Base-by-base conservation (phyloP, 2,113 vertebrate genomes). In the Corythoichthys intestinalis region DNA sequence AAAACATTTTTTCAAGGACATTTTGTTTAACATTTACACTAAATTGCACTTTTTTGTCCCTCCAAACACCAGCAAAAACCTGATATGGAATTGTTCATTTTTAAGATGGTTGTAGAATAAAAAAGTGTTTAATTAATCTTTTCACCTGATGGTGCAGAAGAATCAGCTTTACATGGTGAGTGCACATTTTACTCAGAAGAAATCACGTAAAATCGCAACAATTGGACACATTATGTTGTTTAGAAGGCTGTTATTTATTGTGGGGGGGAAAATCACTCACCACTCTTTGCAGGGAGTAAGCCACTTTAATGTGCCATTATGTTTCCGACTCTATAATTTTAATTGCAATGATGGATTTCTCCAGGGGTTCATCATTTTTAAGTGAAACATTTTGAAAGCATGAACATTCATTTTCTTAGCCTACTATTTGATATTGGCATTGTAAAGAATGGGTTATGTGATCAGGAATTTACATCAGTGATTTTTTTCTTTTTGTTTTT, bases 231-330 rank as follows among this genome's bases (percentile, higher is more conserved):
- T 56, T n/a, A 2, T 15, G 20, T n/a, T n/a, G 34, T 56, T 34
- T 1, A 12, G 11, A 54, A 10, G 4, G 9, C 9, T 34, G 20
- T 34, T 56, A 56, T 28, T 12, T 28, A 28, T 56, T 34, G 4
- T 56, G 2, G 9, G 20, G 34, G 44, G 11, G 6, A 53, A 20
- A 54, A 54, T 28, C 10, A 6, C n/a, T 20, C 2, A 53, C 6
- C n/a, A 1, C 20, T 28, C 20, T 28, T 28, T 9, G 53, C 53
- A 28, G 53, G 11, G 20, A 11, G 66, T 70, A 38, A 34, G 37
- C 28, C 1, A 8, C 39, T 79, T 77, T 77, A 87, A 82, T 80
- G 76, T 72, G 60, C 75, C 74, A 60, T 81, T 52, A 49, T 68
- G 53, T 74, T 57, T 71, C 14, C 2, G 53, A 44, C 44, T 11